Percentiles rank a stretch among this genome's conserved stretches.
Evolutionary conservation across 2,888 invertebrate genomes (phyloP).

Genomic region (Lasioglossum oenotherae): DNA sequence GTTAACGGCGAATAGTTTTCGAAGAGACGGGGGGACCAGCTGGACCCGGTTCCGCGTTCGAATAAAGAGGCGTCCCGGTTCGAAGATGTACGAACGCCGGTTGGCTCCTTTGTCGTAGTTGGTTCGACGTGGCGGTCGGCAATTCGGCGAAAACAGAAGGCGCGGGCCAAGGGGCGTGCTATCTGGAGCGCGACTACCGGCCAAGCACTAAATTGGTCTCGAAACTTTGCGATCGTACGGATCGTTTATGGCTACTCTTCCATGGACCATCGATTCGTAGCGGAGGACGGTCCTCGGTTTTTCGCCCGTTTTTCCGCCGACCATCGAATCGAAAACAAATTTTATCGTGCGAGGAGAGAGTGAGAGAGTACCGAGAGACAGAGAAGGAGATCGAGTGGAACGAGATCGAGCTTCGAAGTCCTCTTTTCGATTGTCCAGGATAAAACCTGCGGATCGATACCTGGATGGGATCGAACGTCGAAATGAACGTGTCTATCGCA

Average conservation of each 20-base stretch:
- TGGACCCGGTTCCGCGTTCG: slow-evolving; percentile 53
- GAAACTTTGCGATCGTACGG: slow-evolving; percentile 57
- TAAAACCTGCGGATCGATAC: slow-evolving; percentile 2
- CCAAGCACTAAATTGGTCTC: slow-evolving; percentile 70
- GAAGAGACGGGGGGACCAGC: neutral
- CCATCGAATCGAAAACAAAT: slow-evolving; percentile 31
- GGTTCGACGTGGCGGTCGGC: neutral
- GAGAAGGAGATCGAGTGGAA: neutral
- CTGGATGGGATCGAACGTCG: slow-evolving; percentile 12
- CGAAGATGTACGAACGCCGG: slow-evolving; percentile 66
- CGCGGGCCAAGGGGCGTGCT: slow-evolving; percentile 43
- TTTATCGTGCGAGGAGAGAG: neutral
- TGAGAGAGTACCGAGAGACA: neutral
- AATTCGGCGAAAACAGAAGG: slow-evolving; percentile 16
- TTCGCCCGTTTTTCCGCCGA: slow-evolving; percentile 18
- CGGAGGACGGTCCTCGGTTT: slow-evolving; percentile 10
- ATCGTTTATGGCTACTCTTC: slow-evolving; percentile 53
- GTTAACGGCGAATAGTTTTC: neutral
- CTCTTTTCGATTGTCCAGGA: neutral
- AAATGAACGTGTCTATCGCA: slow-evolving; percentile 24
- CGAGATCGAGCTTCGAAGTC: neutral
- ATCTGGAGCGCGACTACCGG: slow-evolving; percentile 65
- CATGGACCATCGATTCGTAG: slow-evolving; percentile 33
- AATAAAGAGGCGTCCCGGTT: slow-evolving; percentile 55
- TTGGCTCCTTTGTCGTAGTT: neutral